Conservation (phyloP, 2,797 vertebrate species). For the Tauraco hartlaubi region DNA sequence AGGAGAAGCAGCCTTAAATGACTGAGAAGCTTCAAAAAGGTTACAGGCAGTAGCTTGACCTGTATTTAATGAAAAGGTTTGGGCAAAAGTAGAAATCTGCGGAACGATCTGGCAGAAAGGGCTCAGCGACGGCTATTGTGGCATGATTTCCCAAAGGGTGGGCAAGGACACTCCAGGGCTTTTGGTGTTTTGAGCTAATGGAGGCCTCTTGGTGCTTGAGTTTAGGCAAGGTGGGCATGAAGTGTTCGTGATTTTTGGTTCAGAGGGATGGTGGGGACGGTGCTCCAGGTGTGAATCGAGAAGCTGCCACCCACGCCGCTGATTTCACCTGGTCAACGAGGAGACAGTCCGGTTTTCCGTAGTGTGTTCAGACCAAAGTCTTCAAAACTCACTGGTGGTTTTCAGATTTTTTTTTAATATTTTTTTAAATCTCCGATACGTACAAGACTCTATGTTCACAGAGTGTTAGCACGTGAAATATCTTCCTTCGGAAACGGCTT, state of each 20-base stretch:
- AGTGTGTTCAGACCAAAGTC: background rate
- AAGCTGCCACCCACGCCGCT: background rate
- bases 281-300: background rate
- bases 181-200: background rate
- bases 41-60: background rate
- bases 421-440: accelerated
- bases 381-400: background rate
- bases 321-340: background rate
- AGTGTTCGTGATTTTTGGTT: background rate
- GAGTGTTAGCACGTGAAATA: background rate
- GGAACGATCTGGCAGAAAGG: background rate
- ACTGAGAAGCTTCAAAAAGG: constrained; percentile 24
- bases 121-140: background rate
- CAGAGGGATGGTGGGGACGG: background rate
- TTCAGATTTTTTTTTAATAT: background rate
- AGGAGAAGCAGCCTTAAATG: constrained; percentile 9
- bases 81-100: background rate
- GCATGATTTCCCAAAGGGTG: background rate
- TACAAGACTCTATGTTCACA: background rate
- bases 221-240: background rate
- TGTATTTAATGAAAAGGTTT: background rate
- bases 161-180: background rate
- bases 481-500: background rate
- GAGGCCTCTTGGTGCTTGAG: background rate
- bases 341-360: background rate